phyloP scores from a whole-genome alignment of 2,888 invertebrate species.

The Trissoscelio sp. region DNA sequence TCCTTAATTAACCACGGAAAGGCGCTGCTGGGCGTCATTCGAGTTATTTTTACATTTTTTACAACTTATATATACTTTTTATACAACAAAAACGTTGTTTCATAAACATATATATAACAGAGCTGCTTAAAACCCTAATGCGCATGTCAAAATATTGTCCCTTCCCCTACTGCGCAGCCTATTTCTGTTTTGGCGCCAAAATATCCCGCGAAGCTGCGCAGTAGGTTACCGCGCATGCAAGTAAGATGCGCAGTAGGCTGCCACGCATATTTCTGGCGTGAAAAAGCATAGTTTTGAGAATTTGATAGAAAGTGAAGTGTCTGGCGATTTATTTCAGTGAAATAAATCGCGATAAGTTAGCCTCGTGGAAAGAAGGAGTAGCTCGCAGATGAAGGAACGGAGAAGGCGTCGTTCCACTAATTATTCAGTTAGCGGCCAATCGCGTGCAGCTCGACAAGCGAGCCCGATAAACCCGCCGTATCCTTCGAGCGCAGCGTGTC shows the following conservation, averaged over 20 bases:
- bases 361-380: conserved; percentile 35
- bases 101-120: too few relatives aligned
- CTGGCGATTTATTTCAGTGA: not conserved
- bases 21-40: not conserved
- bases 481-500: conserved; percentile 66
- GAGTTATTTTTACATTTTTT: not conserved
- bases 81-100: too few relatives aligned
- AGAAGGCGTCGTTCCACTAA: conserved; percentile 67
- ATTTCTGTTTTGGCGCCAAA: not conserved
- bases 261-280: too few relatives aligned
- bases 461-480: conserved; percentile 61
- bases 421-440: conserved; percentile 66
- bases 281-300: too few relatives aligned
- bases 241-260: not conserved
- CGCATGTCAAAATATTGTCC: not conserved
- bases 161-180: not conserved
- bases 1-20: not conserved
- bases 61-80: too few relatives aligned
- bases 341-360: conserved; percentile 37
- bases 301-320: not conserved
- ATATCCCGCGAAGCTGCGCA: conserved; percentile 5
- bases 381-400: conserved; percentile 32
- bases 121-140: too few relatives aligned
- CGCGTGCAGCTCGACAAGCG: conserved; percentile 39
- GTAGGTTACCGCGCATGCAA: not conserved